Conservation (phyloP, 2,113 vertebrate species). For the Apaloderma vittatum region DNA sequence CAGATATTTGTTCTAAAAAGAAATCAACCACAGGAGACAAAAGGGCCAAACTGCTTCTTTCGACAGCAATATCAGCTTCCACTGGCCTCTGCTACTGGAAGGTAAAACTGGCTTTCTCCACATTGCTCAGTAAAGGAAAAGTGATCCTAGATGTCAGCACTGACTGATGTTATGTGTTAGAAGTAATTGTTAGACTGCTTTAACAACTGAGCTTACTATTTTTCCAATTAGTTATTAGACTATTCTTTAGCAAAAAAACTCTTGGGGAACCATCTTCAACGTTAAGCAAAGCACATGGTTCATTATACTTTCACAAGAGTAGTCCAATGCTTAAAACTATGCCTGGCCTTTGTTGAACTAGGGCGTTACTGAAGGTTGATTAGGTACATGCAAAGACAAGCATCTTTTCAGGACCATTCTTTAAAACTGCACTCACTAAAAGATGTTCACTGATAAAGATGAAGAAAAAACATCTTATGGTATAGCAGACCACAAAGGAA, state of each 20-base stretch:
- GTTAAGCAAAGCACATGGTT: background rate
- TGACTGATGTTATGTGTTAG: background rate
- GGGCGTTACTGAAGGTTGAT: fast-evolving
- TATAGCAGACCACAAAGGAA: background rate
- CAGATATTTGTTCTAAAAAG: background rate
- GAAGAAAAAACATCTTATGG: background rate
- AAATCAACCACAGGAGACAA: background rate
- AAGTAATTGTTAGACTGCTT: background rate
- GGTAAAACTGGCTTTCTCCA: background rate
- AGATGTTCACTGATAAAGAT: background rate
- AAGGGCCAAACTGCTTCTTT: background rate
- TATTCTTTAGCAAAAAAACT: background rate
- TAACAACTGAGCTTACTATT: background rate
- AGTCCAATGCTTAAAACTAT: background rate
- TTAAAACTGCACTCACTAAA: background rate
- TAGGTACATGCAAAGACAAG: background rate
- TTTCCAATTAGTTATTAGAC: background rate
- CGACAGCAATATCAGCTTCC: background rate
- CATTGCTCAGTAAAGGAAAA: background rate
- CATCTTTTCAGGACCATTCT: background rate
- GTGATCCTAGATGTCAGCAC: background rate
- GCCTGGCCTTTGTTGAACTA: background rate
- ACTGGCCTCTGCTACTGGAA: background rate
- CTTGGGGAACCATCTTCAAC: background rate
- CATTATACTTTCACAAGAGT: background rate